phyloP scores from a whole-genome alignment of 2,113 vertebrate species.

The Corythoichthys intestinalis region DNA sequence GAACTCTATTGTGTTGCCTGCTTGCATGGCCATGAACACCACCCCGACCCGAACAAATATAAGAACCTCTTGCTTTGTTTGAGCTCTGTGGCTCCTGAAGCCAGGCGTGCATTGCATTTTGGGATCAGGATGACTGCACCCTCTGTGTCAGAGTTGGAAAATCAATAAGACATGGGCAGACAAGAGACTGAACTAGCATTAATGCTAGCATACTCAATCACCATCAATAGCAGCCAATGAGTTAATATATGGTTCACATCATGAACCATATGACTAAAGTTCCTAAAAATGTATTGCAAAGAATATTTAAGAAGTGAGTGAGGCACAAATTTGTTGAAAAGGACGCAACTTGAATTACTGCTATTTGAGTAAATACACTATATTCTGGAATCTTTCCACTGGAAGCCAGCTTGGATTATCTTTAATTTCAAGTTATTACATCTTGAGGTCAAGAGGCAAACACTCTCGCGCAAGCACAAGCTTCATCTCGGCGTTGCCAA shows the following conservation, averaged over 20 bases:
- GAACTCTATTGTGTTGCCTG: background rate
- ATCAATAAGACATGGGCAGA: background rate
- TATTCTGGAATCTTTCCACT: background rate
- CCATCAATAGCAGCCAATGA: too few relatives aligned
- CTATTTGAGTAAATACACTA: background rate
- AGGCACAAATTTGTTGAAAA: too few relatives aligned
- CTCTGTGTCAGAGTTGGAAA: background rate
- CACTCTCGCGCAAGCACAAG: background rate
- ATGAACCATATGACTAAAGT: too few relatives aligned
- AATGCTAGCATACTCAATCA: too few relatives aligned
- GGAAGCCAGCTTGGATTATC: background rate
- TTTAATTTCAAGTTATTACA: background rate
- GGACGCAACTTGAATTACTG: too few relatives aligned
- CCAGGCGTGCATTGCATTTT: background rate
- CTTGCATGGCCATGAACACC: background rate
- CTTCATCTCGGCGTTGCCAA: background rate
- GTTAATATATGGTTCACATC: too few relatives aligned
- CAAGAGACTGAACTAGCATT: background rate
- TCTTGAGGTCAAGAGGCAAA: background rate
- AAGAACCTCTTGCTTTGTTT: background rate
- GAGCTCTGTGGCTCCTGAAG: background rate
- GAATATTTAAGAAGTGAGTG: too few relatives aligned
- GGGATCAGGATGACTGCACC: background rate
- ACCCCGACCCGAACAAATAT: background rate
- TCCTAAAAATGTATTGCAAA: too few relatives aligned